These are phyloP conservation scores for Tragelaphus oryx DNA, from an alignment of 2,797 vertebrate species.

Conservation along the genomic window DNA sequence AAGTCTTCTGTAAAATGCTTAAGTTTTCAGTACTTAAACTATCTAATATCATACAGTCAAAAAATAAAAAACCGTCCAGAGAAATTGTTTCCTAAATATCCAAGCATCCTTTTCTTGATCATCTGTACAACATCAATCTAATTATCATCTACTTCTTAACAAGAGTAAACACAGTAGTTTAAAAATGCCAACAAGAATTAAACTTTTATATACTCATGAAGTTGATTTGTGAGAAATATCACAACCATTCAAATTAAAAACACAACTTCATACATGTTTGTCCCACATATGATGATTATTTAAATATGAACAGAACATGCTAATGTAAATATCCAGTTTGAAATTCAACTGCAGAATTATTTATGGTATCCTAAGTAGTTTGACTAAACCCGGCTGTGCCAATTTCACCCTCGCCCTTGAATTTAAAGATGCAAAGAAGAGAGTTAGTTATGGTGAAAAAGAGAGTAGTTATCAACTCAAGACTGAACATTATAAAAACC, in stretches of 20 bases:
- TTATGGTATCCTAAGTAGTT: neutral
- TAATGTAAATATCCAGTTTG: neutral
- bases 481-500: neutral
- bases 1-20: neutral
- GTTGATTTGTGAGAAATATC: slow-evolving; percentile 18
- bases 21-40: neutral
- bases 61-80: neutral
- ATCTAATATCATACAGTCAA: neutral
- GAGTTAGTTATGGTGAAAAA: neutral
- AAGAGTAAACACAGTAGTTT: neutral
- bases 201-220: neutral
- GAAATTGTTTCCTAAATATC: neutral
- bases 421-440: neutral
- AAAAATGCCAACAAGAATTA: slow-evolving; percentile 9
- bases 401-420: neutral
- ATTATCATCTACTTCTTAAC: neutral
- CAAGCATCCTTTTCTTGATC: neutral
- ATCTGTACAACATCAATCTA: neutral
- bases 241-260: neutral
- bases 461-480: neutral
- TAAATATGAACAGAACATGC: neutral
- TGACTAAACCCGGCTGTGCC: neutral
- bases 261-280: neutral
- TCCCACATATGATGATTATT: neutral
- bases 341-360: neutral